Percentiles rank a stretch among this genome's conserved stretches.
Conservation (phyloP, 2,113 vertebrate species). For the Lamprotornis superbus region DNA sequence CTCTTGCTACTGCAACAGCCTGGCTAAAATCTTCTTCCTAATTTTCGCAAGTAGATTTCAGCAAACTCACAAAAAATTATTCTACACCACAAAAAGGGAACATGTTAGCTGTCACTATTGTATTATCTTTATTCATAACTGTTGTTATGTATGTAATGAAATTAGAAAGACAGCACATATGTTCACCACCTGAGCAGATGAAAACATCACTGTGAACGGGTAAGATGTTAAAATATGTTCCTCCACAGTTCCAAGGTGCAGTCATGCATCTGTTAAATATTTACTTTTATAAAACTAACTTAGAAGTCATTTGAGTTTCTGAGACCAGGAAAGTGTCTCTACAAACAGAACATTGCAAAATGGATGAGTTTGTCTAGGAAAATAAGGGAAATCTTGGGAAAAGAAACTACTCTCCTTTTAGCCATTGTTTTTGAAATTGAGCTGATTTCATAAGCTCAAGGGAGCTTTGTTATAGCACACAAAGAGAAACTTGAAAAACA, state of each 20-base stretch:
- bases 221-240: constrained; percentile 26
- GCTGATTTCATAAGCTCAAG: neutral
- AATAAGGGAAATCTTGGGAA: neutral
- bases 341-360: neutral
- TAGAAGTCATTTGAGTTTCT: neutral
- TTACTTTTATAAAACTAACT: constrained; percentile 28
- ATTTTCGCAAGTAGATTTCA: neutral
- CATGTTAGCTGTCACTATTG: neutral
- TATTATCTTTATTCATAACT: constrained; percentile 33
- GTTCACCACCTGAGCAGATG: constrained; percentile 54
- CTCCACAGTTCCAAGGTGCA: neutral
- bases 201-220: constrained; percentile 7
- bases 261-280: constrained; percentile 43
- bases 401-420: neutral
- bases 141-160: constrained; percentile 16
- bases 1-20: neutral
- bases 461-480: neutral
- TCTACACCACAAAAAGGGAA: neutral
- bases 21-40: neutral
- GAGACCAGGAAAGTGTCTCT: neutral
- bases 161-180: constrained; percentile 47
- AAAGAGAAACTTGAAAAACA: neutral
- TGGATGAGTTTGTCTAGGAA: neutral
- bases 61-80: neutral
- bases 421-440: neutral